A percentile compares a stretch with the other conserved stretches of the same genome.
phyloP scores from a whole-genome alignment of 2,888 invertebrate species.

The Ophion ventricosus region DNA sequence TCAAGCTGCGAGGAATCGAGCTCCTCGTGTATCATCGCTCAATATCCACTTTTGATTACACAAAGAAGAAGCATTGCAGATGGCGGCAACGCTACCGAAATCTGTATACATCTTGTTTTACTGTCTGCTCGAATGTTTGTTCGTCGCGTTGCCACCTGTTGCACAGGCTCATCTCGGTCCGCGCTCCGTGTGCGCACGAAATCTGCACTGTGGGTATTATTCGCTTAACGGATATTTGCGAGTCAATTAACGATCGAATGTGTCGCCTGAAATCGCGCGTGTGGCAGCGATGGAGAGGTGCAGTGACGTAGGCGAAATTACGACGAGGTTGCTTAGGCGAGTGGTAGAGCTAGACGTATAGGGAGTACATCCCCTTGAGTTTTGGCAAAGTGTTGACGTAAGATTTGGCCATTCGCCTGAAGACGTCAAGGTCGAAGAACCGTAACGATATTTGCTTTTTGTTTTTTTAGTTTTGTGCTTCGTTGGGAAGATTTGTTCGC shows the following conservation, averaged over 20 bases:
- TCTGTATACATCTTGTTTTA: slow-evolving; percentile 15
- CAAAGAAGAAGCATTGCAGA: slow-evolving; percentile 7
- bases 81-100: neutral
- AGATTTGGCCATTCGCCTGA: slow-evolving; percentile 40
- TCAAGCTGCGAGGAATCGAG: neutral
- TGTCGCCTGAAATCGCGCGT: slow-evolving; percentile 19
- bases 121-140: slow-evolving; percentile 17
- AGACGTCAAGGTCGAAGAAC: slow-evolving; percentile 30
- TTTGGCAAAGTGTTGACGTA: slow-evolving; percentile 26
- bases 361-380: slow-evolving; percentile 27
- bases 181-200: slow-evolving; percentile 9
- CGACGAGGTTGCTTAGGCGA: slow-evolving; percentile 12
- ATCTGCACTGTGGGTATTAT: neutral
- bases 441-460: slow-evolving; percentile 17
- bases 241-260: slow-evolving; percentile 28
- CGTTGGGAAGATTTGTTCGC: neutral
- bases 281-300: neutral
- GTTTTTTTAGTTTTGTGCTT: neutral
- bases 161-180: slow-evolving; percentile 24
- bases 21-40: neutral
- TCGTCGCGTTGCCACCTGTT: slow-evolving; percentile 12
- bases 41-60: slow-evolving; percentile 10
- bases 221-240: neutral
- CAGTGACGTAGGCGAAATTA: slow-evolving; percentile 3
- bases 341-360: slow-evolving; percentile 18